Evolutionary conservation across 2,888 invertebrate species (phyloP).

Genomic region (Cerastis rubricosa): DNA sequence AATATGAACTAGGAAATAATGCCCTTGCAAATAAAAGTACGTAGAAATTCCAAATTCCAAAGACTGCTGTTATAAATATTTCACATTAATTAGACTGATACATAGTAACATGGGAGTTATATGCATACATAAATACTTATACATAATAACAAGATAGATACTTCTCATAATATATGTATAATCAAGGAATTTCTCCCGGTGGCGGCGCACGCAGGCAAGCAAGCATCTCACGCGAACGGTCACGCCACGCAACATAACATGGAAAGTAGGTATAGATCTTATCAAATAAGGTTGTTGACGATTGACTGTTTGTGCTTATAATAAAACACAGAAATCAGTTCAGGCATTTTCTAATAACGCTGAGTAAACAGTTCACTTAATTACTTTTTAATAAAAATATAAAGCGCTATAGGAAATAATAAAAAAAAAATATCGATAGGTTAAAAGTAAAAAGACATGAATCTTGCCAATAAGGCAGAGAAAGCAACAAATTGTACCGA

Average conservation of each 20-base stretch:
- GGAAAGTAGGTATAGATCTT: conserved; percentile 71
- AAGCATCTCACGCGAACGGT: conserved; percentile 78
- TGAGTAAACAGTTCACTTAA: not conserved
- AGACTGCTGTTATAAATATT: conserved; percentile 10
- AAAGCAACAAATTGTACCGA: conserved; percentile 18
- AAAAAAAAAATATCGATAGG: not conserved
- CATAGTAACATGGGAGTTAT: conserved; percentile 13
- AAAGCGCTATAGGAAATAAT: not conserved
- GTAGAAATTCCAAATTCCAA: not conserved
- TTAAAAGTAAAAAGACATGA: not conserved
- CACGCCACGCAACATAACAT: conserved; percentile 74
- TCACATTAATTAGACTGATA: conserved; percentile 10
- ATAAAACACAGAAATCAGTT: conserved; percentile 48
- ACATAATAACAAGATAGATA: conserved; percentile 52
- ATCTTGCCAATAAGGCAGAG: not conserved
- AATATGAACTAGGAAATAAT: not conserved
- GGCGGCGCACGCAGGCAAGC: conserved; percentile 80
- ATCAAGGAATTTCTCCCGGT: conserved; percentile 77
- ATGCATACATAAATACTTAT: conserved; percentile 37
- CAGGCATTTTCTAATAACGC: conserved; percentile 47
- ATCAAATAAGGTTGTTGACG: conserved; percentile 63
- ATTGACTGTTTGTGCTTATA: conserved; percentile 53
- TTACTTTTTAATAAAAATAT: not conserved
- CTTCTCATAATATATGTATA: conserved; percentile 50
- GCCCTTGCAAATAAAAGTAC: not conserved